Conservation (phyloP, 2,113 vertebrate genomes). For the Mesoclemmys tuberculata region DNA sequence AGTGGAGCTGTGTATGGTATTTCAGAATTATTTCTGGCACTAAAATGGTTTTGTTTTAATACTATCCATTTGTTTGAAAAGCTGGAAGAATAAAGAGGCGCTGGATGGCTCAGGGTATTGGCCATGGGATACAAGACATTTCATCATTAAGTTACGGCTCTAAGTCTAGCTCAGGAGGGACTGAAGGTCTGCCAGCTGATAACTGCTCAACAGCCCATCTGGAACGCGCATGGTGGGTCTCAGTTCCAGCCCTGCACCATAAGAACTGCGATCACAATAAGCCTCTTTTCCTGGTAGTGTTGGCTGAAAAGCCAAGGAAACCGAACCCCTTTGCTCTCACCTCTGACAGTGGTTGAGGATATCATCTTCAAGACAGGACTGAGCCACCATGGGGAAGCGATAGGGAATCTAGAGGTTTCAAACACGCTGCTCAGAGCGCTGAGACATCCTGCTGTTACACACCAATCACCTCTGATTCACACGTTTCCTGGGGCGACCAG, state of each 20-base stretch:
- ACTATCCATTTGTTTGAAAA: neutral
- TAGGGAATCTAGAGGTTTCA: neutral
- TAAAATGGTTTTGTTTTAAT: neutral
- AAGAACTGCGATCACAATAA: neutral
- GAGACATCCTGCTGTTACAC: neutral
- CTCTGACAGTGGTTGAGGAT: rapidly evolving
- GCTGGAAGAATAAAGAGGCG: neutral
- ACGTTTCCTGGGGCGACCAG: neutral
- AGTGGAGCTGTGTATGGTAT: neutral
- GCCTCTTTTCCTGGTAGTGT: neutral
- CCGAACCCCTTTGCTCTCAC: neutral
- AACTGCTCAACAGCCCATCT: neutral
- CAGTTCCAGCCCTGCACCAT: neutral
- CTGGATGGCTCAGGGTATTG: neutral
- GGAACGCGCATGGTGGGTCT: neutral
- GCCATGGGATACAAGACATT: neutral
- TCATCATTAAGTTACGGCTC: neutral
- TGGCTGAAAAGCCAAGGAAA: neutral
- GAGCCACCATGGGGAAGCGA: neutral
- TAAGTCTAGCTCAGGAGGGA: neutral
- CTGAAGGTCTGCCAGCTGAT: neutral
- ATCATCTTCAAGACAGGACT: no score
- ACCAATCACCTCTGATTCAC: neutral
- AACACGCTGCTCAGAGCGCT: neutral
- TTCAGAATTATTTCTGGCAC: neutral